These are phyloP conservation scores for Cryptosula pallasiana DNA, from an alignment of 2,888 invertebrate species.

Conservation along the genomic window DNA sequence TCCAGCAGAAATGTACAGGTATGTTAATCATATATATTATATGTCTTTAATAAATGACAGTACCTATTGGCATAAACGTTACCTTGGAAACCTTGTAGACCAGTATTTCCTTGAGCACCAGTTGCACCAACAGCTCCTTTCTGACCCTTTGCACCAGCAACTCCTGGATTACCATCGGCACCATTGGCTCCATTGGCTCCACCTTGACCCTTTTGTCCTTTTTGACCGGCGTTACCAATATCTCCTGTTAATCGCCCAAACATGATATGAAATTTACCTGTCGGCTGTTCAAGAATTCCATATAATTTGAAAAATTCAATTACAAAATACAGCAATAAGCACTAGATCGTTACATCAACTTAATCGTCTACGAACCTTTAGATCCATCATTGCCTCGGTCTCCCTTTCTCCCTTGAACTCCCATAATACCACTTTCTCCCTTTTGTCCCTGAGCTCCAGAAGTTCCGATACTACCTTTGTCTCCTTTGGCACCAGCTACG, in stretches of 20 bases:
- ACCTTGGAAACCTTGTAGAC: not conserved
- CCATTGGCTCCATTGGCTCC: not conserved
- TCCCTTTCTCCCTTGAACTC: conserved; percentile 13
- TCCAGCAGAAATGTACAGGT: too few species aligned
- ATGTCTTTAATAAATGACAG: too few species aligned
- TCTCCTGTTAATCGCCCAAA: too few species aligned
- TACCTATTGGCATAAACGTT: too few species aligned
- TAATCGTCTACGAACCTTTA: not conserved
- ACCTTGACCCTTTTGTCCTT: not conserved
- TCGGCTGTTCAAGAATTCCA: too few species aligned
- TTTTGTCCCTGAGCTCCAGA: not conserved
- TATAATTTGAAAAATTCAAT: too few species aligned
- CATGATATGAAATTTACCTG: too few species aligned
- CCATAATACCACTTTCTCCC: conserved; percentile 21
- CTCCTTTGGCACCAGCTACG: not conserved
- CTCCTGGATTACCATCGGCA: not conserved
- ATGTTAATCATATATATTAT: too few species aligned
- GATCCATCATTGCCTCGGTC: not conserved
- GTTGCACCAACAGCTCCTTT: not conserved
- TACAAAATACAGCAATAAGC: too few species aligned
- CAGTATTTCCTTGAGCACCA: not conserved
- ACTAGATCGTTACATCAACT: not conserved
- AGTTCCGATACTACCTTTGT: not conserved
- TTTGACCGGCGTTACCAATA: not conserved
- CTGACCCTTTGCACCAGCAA: not conserved